These are phyloP conservation scores for Panurus biarmicus DNA, from an alignment of 2,113 vertebrate species.

Conservation along the genomic window DNA sequence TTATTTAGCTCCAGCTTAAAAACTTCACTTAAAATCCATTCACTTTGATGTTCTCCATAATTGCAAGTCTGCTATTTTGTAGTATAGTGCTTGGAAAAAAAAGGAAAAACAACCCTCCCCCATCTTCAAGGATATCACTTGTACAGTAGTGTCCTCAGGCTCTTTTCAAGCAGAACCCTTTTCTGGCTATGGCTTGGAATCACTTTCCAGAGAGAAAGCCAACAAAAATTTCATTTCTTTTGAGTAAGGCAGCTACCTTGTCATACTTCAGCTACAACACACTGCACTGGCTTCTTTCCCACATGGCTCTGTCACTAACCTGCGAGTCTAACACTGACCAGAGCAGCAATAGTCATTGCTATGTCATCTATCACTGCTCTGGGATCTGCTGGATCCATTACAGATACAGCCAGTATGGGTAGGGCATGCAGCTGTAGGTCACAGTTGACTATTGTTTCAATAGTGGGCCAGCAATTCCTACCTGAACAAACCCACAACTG, in stretches of 20 bases:
- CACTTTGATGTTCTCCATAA: not conserved
- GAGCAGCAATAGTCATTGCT: not conserved
- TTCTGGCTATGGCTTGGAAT: not conserved
- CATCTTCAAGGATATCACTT: not conserved
- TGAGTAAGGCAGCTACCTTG: not conserved
- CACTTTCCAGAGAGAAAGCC: not conserved
- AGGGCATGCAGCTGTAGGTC: not conserved
- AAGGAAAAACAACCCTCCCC: not conserved
- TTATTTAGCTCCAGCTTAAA: conserved; percentile 4
- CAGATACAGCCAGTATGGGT: not conserved
- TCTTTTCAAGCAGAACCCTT: not conserved
- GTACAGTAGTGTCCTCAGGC: not conserved
- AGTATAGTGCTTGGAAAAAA: not conserved
- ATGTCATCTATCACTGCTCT: not conserved
- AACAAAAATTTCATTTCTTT: not conserved
- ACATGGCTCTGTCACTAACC: not conserved
- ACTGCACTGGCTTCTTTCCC: not conserved
- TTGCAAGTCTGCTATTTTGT: not conserved
- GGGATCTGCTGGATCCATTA: accelerated
- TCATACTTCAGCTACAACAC: not conserved
- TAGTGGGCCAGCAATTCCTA: not conserved
- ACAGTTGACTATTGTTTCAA: not conserved
- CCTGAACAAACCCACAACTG: not conserved
- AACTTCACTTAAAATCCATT: not conserved
- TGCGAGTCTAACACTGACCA: accelerated